Percentiles rank a stretch among this genome's conserved stretches.
These are phyloP conservation scores for Bubo scandiacus DNA, from an alignment of 2,113 vertebrate species.

Conservation along the genomic window DNA sequence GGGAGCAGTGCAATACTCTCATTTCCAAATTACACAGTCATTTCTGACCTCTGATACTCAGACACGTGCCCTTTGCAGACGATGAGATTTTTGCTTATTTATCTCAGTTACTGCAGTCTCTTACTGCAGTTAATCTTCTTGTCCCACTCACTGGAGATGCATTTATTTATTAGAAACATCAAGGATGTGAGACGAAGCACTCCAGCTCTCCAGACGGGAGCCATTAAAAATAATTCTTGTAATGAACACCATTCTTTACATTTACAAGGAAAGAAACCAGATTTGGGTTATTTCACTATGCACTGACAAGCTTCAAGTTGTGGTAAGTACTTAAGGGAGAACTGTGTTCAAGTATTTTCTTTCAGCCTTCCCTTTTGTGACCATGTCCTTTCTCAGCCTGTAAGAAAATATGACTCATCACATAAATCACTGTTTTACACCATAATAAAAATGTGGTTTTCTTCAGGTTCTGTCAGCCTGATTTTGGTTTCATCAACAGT, in stretches of 20 bases:
- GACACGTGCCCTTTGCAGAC: not conserved
- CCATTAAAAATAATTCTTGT: not conserved
- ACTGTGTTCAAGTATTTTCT: not conserved
- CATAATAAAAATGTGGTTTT: not conserved
- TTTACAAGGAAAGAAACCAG: not conserved
- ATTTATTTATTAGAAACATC: not conserved
- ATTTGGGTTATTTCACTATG: not conserved
- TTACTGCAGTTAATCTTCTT: not conserved
- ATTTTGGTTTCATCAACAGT: not conserved
- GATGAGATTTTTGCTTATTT: not conserved
- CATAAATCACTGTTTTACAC: not conserved
- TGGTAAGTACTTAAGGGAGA: not conserved
- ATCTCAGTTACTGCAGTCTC: not conserved
- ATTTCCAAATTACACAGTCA: not conserved
- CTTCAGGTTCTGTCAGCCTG: not conserved
- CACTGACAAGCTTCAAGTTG: not conserved
- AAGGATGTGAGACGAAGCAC: rapidly evolving
- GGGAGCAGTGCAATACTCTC: not conserved
- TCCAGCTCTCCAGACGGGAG: not conserved
- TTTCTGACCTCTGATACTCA: not conserved
- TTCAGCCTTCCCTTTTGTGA: not conserved
- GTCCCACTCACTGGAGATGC: not conserved
- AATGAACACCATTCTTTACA: not conserved
- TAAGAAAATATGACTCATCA: not conserved
- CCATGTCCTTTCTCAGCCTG: not conserved